Base-by-base conservation (phyloP, 2,113 vertebrate genomes). In the Macrotis lagotis region DNA sequence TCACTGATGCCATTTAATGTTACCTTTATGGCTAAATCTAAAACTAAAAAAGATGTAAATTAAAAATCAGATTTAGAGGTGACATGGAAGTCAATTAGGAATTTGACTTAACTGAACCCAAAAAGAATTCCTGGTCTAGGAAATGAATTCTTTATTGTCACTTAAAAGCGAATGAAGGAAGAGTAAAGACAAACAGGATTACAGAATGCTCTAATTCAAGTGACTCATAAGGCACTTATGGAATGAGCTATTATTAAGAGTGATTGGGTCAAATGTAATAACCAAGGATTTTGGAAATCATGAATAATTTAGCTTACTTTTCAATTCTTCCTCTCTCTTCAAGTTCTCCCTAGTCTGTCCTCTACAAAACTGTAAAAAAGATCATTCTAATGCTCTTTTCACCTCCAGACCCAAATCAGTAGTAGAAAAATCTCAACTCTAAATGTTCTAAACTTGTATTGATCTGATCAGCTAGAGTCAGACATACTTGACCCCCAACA, bases 221-320 rank as follows among this genome's bases (percentile, higher is more conserved):
- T 93, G 50, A 95, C 37, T 24, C 52, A 55, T 47, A 59, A 55
- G 47, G 74, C 25, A 95, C 94, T 95, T 96, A 91, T 96, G 92
- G 52, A 50, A 37, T 89, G 92, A 95, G 89, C 88, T 96, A 90
- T 90, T 10, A 0, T 28, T 52, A 90, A 88, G 89, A 88, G 90
- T 88, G 92, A 14, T 74, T n/a, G 47, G 93, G 89, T 94, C 89
- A 51, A 2, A 52, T 66, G 90, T 88, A 0, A 0, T 49, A 93
- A 95, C 97, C 95, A 96, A 97, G 97, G 96, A 95, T 92, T 94
- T 89, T 91, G 89, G 51, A 51, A 14, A 1, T 19, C 19, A 52
- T 55, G 48, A 92, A 47, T 51, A 28, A 51, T 91, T 95, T 96
- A 96, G 91, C 51, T 50, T 89, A 3, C 93, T 96, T 96, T 95